Evolutionary conservation across 2,797 vertebrate genomes (phyloP), one percentile per base, ranked within the genome.

Genomic region (Leuciscus waleckii): DNA sequence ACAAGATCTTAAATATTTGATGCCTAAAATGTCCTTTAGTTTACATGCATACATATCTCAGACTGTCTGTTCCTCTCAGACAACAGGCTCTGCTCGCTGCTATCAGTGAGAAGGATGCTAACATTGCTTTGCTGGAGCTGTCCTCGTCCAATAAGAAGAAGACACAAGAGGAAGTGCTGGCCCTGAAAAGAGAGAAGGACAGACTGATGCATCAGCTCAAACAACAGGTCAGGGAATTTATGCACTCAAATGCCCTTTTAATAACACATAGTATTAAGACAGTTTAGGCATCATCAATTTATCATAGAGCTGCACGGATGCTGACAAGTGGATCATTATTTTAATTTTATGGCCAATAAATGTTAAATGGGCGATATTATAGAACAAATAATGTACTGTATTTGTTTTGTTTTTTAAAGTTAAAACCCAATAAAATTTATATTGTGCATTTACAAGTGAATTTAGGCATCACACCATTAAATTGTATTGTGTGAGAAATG

Each of bases 91-190:
- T 99, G 51, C 95, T 99, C 89, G 97, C 98, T 61, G 97, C 97
- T 87, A 99, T 99, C 94, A 99, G 98, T 92, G 98, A 99, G 94
- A 99, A 99, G 93, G 98, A 99, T 87, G 98, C 98, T 87, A 99
- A 99, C 90, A 99, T 99, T 87, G 98, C 98, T 86, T 96, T 99
- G 93, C 95, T 99, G 91, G 98, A 99, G 90, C 94, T 99, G 86
- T 99, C 98, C 79, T 96, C 97, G 88, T 99, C 98, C 89, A 99
- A 99, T 91, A 99, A 99, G 93, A 99, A 99, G 94, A 99, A 99
- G 94, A 99, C 97, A 7, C 98, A 99, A 91, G 98, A 99, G 43
- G 98, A 99, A 95, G 98, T 99, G 87, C 93, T 99, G 92, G 94
- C 95, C 73, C 96, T 99, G 84, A 99, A 99, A 94, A 95, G 98